These are phyloP conservation scores for Pseudochirops corinnae DNA, from an alignment of 2,797 vertebrate species.

Conservation along the genomic window DNA sequence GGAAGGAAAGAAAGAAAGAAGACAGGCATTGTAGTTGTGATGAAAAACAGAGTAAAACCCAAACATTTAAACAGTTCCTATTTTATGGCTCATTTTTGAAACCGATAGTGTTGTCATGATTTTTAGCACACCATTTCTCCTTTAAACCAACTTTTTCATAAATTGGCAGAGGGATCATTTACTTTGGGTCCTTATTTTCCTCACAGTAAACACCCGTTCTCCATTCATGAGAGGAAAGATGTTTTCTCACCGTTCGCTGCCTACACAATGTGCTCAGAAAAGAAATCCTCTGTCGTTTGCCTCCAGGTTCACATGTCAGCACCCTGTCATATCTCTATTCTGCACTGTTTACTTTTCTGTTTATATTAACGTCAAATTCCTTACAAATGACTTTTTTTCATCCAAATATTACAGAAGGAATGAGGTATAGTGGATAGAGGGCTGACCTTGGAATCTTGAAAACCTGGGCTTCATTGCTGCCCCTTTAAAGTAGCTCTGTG, in stretches of 20 bases:
- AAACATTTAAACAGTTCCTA: neutral
- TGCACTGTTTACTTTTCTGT: neutral
- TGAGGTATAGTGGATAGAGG: neutral
- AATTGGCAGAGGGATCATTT: neutral
- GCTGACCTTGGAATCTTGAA: neutral
- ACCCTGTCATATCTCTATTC: neutral
- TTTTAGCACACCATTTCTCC: constrained; percentile 21
- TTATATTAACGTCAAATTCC: neutral
- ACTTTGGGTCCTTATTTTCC: neutral
- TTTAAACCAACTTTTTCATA: constrained; percentile 7
- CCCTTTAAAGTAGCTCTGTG: neutral
- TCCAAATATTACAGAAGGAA: neutral
- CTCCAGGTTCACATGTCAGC: neutral
- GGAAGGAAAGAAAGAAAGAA: neutral
- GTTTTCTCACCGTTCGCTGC: neutral
- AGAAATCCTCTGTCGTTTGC: neutral
- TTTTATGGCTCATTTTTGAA: neutral
- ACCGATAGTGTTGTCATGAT: neutral
- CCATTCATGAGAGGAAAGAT: neutral
- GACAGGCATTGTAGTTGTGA: neutral
- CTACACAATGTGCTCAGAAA: neutral
- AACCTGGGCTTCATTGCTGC: neutral
- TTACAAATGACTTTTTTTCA: neutral
- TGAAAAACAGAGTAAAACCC: neutral
- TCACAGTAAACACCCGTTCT: neutral